Percentiles rank a stretch among this genome's conserved stretches.
Conservation (phyloP, 2,888 invertebrate genomes). For the Troilus luridus region DNA sequence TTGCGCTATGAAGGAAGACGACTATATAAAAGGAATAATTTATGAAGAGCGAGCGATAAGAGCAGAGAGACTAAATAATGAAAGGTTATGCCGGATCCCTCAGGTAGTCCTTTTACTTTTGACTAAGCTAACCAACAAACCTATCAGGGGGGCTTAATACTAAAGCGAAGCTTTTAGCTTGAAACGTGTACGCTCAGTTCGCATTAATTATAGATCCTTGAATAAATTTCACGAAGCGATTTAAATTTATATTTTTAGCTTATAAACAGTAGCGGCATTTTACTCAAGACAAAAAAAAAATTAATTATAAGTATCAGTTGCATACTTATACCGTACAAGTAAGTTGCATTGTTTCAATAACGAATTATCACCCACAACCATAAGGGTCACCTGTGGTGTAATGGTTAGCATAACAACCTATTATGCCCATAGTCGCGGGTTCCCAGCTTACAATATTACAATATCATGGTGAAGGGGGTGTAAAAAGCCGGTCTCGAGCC, state of each 20-base stretch:
- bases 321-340: background rate
- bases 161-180: conserved; percentile 14
- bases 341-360: background rate
- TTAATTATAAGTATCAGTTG: no score
- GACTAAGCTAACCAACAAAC: conserved; percentile 9
- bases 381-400: no score
- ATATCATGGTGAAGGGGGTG: no score
- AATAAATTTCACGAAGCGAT: background rate
- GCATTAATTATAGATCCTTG: background rate
- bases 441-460: no score
- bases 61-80: conserved; percentile 46
- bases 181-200: background rate
- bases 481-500: no score
- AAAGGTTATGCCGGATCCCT: conserved; percentile 39
- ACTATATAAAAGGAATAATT: conserved; percentile 32
- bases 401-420: no score
- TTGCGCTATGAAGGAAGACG: background rate
- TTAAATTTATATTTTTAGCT: no score
- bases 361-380: no score
- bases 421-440: no score
- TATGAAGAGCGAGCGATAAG: conserved; percentile 8
- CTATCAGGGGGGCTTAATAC: conserved; percentile 35
- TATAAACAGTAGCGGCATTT: no score
- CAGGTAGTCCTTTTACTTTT: conserved; percentile 38
- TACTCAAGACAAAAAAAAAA: no score